Conservation (phyloP, 2,797 vertebrate genomes). For the Crax fasciolata region DNA sequence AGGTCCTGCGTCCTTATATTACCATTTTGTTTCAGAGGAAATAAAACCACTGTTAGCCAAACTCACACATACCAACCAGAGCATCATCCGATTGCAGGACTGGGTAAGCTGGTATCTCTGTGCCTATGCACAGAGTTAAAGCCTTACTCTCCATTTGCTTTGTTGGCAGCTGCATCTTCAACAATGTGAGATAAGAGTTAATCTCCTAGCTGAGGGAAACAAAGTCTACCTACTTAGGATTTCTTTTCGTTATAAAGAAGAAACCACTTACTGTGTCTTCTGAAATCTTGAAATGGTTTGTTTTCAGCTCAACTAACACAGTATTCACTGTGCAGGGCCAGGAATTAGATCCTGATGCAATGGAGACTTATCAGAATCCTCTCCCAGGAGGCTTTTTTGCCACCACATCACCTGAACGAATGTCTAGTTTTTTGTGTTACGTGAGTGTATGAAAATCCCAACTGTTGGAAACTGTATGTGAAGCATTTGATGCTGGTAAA, state of each 20-base stretch:
- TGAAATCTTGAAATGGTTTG: not conserved
- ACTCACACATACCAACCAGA: not conserved
- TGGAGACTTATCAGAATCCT: not conserved
- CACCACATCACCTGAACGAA: not conserved
- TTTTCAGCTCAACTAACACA: not conserved
- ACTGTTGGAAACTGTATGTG: not conserved
- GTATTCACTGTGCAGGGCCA: not conserved
- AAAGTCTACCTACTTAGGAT: not conserved
- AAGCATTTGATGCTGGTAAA: not conserved
- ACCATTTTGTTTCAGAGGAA: not conserved
- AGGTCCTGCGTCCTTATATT: accelerated
- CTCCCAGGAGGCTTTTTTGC: not conserved
- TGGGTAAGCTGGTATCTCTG: not conserved
- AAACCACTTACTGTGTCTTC: not conserved
- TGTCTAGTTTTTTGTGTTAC: not conserved
- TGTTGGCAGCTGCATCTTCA: not conserved
- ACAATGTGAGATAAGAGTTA: not conserved
- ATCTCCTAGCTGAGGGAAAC: not conserved
- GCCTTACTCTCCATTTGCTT: not conserved
- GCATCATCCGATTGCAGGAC: not conserved
- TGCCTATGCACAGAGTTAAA: not conserved
- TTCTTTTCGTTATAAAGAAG: not conserved
- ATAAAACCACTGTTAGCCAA: not conserved
- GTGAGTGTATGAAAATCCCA: not conserved
- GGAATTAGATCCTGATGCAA: not conserved